These are phyloP conservation scores for Sebastes alutus DNA, from an alignment of 2,797 vertebrate species.

Conservation along the genomic window DNA sequence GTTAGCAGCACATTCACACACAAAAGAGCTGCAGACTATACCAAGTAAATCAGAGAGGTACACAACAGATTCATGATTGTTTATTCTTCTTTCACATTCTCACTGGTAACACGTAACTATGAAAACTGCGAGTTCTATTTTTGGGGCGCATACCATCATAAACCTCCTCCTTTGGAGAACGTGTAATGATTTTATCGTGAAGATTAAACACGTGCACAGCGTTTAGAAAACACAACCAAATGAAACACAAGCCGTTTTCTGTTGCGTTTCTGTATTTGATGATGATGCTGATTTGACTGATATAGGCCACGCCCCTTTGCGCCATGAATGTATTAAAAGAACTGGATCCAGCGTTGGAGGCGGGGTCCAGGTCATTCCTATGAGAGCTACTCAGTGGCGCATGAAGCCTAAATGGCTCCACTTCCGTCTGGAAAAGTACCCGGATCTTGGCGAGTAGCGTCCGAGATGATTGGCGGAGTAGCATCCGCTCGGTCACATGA, in stretches of 20 bases:
- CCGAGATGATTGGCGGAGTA: no score
- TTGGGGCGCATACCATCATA: no score
- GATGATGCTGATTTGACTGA: neutral
- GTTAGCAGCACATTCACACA: neutral
- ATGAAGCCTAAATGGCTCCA: no score
- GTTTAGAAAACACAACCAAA: neutral
- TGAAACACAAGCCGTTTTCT: neutral
- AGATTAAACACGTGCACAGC: neutral
- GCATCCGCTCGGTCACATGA: no score
- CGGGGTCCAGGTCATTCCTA: no score
- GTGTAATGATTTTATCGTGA: neutral
- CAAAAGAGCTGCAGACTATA: neutral
- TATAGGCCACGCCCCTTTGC: no score
- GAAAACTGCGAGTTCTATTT: neutral
- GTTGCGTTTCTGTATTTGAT: neutral
- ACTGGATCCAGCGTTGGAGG: no score
- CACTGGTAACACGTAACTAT: neutral
- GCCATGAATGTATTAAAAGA: no score
- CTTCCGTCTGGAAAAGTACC: no score
- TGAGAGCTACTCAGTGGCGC: no score
- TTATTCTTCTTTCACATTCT: neutral
- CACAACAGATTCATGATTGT: neutral
- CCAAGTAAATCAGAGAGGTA: neutral
- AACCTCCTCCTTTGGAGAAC: neutral
- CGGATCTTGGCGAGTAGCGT: no score